Evolutionary conservation across 2,797 vertebrate species (phyloP).

Genomic region (Takifugu rubripes): DNA sequence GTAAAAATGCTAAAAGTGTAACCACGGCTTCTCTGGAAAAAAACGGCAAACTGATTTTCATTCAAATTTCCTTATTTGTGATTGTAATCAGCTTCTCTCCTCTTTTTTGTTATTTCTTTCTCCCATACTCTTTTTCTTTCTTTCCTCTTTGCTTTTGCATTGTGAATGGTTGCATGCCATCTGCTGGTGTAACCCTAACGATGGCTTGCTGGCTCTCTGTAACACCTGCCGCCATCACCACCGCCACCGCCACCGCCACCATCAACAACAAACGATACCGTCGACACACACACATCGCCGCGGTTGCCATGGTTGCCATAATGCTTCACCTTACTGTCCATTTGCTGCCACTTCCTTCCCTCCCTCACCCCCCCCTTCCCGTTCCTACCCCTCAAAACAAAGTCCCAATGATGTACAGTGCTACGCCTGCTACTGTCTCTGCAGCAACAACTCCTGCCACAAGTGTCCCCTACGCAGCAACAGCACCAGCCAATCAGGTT

Average conservation of each 20-base stretch:
- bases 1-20: conserved; percentile 8
- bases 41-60: conserved; percentile 83
- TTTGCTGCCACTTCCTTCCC: conserved; percentile 89
- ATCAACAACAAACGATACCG: conserved; percentile 34
- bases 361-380: conserved; percentile 58
- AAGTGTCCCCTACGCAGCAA: conserved; percentile 99
- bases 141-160: conserved; percentile 88
- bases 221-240: conserved; percentile 80
- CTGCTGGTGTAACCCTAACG: conserved; percentile 95
- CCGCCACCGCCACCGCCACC: conserved; percentile 73
- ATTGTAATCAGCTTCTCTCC: conserved; percentile 98
- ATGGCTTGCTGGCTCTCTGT: conserved; percentile 93
- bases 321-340: conserved; percentile 97
- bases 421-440: conserved; percentile 99
- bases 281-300: conserved; percentile 27
- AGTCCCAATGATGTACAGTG: conserved; percentile 99
- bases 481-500: conserved; percentile 99
- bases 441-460: conserved; percentile 99
- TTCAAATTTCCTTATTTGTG: conserved; percentile 93
- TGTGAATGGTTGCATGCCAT: conserved; percentile 95
- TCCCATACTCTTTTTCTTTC: conserved; percentile 72
- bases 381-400: conserved; percentile 88
- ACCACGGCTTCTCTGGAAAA: conserved; percentile 82
- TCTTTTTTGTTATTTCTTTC: conserved; percentile 69
- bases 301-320: conserved; percentile 86